Percentiles rank a stretch among this genome's conserved stretches.
These are phyloP conservation scores for Montipora cactus DNA, from an alignment of 64 coral and sea anemone genomes.

Conservation along the genomic window DNA sequence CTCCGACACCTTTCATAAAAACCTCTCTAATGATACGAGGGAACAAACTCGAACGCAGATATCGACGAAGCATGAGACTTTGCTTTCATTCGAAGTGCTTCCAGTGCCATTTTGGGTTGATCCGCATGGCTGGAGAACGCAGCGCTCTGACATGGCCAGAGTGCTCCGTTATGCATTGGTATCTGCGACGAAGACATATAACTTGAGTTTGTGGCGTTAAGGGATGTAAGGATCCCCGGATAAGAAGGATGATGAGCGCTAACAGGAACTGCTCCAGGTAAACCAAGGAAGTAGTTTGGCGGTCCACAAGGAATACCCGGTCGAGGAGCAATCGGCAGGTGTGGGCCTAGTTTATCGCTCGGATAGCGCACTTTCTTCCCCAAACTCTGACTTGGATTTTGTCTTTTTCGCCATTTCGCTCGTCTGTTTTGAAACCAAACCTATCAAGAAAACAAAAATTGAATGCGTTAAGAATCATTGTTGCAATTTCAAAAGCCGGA, in stretches of 20 bases:
- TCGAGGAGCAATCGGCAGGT: conserved; percentile 94
- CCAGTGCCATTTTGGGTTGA: conserved; percentile 91
- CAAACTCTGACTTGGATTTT: conserved; percentile 86
- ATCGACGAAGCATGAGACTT: conserved; percentile 84
- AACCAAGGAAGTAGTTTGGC: conserved; percentile 92
- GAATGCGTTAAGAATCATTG: not conserved
- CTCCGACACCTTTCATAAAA: not conserved
- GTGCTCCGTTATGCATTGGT: conserved; percentile 82
- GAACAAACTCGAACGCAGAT: conserved; percentile 92
- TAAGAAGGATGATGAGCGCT: conserved; percentile 82
- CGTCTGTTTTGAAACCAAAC: conserved; percentile 99
- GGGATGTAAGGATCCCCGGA: conserved; percentile 78
- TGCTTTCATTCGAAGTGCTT: conserved; percentile 93
- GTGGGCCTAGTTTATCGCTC: conserved; percentile 81
- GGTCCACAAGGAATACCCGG: conserved; percentile 90
- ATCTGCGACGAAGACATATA: conserved; percentile 95
- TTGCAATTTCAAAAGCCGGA: conserved; percentile 3
- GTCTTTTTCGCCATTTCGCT: conserved; percentile 96
- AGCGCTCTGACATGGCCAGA: conserved; percentile 94
- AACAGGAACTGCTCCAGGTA: conserved; percentile 78
- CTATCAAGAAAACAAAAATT: conserved; percentile 22
- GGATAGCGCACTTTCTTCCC: conserved; percentile 90
- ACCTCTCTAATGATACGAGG: conserved; percentile 75
- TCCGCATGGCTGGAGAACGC: conserved; percentile 58
- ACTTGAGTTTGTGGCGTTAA: conserved; percentile 81